These are phyloP conservation scores for Aphaenogaster floridana DNA, from an alignment of 1,140 invertebrate genomes.

Conservation along the genomic window DNA sequence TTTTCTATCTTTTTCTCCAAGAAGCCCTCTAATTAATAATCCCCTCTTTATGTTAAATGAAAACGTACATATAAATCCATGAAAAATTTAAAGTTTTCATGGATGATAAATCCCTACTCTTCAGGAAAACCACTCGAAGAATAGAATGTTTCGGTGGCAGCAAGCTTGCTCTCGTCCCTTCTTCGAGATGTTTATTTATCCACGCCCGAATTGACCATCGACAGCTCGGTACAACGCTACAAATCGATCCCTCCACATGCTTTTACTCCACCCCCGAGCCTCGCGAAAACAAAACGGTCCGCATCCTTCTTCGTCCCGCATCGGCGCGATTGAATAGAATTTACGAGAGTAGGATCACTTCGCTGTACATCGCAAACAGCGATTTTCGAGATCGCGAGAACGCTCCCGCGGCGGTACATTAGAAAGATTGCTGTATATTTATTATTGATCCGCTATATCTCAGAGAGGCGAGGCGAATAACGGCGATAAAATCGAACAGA, in stretches of 20 bases:
- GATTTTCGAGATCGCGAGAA: constrained; percentile 28
- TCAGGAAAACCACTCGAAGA: constrained; percentile 29
- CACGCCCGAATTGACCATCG: constrained; percentile 59
- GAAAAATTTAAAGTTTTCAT: background rate
- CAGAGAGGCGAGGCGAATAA: constrained; percentile 3
- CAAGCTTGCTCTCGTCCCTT: constrained; percentile 32
- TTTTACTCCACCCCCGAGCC: constrained; percentile 48
- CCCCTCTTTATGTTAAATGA: background rate
- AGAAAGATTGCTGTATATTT: constrained; percentile 64
- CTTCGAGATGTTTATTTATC: constrained; percentile 59
- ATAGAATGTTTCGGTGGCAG: constrained; percentile 20
- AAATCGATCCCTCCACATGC: constrained; percentile 58
- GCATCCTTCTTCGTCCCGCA: constrained; percentile 55
- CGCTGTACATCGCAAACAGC: constrained; percentile 39
- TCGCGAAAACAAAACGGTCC: constrained; percentile 58
- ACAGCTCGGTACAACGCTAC: constrained; percentile 46
- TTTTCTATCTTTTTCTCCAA: background rate
- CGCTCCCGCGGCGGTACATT: constrained; percentile 45
- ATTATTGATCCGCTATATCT: constrained; percentile 52
- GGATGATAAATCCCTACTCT: background rate
- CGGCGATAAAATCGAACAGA: constrained; percentile 25
- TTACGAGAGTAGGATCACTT: constrained; percentile 56
- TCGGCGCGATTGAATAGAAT: constrained; percentile 57
- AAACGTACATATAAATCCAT: background rate
- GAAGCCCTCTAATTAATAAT: background rate